Conservation (phyloP, 2,113 vertebrate genomes). For the Xiphophorus hellerii region DNA sequence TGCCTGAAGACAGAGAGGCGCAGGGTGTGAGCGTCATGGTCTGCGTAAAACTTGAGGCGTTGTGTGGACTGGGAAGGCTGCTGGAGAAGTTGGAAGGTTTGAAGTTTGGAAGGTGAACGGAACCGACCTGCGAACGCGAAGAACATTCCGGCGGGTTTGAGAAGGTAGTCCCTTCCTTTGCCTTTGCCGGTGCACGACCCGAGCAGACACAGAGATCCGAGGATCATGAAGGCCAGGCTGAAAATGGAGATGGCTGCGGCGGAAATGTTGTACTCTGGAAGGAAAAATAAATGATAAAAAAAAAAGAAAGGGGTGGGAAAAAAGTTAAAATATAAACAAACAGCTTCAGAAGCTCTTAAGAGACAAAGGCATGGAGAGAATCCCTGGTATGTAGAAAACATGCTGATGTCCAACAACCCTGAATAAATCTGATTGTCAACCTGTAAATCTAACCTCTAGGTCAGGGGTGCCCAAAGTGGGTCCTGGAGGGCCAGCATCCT, state of each 20-base stretch:
- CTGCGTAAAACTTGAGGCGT: neutral
- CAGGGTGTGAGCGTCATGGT: neutral
- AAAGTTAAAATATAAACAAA: neutral
- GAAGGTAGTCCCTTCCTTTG: slow-evolving; percentile 87
- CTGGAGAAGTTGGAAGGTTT: neutral
- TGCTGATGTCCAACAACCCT: too few species aligned
- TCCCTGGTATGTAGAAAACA: too few species aligned
- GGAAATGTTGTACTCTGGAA: slow-evolving; percentile 96
- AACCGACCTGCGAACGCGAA: slow-evolving; percentile 90
- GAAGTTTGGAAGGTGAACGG: too few species aligned
- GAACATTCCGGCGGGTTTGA: slow-evolving; percentile 95
- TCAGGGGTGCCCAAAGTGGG: too few species aligned
- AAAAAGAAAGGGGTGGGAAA: too few species aligned
- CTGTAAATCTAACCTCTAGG: too few species aligned
- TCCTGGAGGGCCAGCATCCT: too few species aligned
- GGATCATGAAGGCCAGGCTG: slow-evolving; percentile 88
- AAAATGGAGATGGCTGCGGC: slow-evolving; percentile 96
- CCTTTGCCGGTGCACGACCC: slow-evolving; percentile 85
- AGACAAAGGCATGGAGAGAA: neutral
- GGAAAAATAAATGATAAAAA: neutral
- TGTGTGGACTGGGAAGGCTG: neutral
- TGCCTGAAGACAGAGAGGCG: slow-evolving; percentile 75
- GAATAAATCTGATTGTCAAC: too few species aligned
- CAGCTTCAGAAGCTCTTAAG: neutral
- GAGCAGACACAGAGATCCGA: slow-evolving; percentile 85